Evolutionary conservation across 2,113 vertebrate genomes (phyloP).

Genomic region (Leptobrachium ailaonicum): DNA sequence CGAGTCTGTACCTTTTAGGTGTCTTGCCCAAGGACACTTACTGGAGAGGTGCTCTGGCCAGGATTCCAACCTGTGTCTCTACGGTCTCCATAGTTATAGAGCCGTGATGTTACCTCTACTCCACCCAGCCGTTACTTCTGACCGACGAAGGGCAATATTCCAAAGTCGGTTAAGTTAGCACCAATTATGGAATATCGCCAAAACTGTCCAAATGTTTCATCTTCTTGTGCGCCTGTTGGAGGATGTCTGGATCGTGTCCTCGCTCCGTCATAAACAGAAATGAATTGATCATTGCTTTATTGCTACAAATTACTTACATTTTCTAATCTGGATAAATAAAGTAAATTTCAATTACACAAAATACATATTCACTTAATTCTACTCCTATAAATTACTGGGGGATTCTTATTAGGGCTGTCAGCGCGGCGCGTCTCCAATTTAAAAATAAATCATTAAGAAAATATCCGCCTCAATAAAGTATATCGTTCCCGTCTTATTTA

Average conservation of each 20-base stretch:
- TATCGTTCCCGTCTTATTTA: conserved; percentile 27
- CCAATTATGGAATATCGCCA: background rate
- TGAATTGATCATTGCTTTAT: conserved; percentile 37
- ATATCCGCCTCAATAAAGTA: conserved; percentile 42
- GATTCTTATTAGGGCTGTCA: conserved; percentile 19
- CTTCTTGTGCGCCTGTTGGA: too few species aligned
- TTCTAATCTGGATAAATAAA: conserved; percentile 43
- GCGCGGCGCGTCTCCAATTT: conserved; percentile 20
- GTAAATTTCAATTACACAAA: conserved; percentile 46
- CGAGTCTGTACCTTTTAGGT: too few species aligned
- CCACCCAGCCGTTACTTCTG: too few species aligned
- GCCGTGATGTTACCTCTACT: too few species aligned
- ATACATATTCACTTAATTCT: conserved; percentile 39
- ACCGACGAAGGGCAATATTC: background rate
- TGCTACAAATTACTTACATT: conserved; percentile 35
- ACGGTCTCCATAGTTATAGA: too few species aligned
- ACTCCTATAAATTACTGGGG: conserved; percentile 25
- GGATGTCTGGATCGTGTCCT: background rate
- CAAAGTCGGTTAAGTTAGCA: background rate
- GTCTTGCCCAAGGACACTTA: too few species aligned
- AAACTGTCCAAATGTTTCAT: background rate
- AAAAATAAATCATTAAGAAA: conserved; percentile 42
- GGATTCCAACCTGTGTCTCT: too few species aligned
- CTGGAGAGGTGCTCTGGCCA: too few species aligned
- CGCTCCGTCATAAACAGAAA: background rate